Base-by-base conservation (phyloP, 2,797 vertebrate species). In the Danio choprae region DNA sequence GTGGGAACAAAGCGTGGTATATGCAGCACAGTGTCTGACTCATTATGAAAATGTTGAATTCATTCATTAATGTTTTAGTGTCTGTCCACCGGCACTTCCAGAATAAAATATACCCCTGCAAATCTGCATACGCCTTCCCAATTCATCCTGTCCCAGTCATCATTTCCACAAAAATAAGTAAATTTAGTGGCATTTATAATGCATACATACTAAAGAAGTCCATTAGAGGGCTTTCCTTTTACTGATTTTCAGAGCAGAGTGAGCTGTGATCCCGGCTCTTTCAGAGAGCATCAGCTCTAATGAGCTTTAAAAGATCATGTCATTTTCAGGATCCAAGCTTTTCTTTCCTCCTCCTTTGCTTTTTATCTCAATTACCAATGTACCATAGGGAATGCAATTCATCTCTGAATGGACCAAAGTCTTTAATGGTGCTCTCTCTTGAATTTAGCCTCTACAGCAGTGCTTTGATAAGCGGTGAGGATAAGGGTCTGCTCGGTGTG, bases 111-210 rank as follows among this genome's bases (percentile, higher is more conserved):
- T 4, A 70, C 5, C 5, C 6, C 13, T 38, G 18, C 53, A 69
- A 50, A 69, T 59, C 44, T 10, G 48, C 18, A 4, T 40, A 60
- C 38, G 50, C 18, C 56, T 18, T 78, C 68, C 82, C 18, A 58
- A 5, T 20, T 79, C 75, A 83, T 85, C 50, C 71, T 77, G 68
- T 59, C 74, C 72, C 78, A 65, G 58, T 73, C 87, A 68, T 77
- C 85, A 83, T 86, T 85, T 85, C 75, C 81, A 79, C 72, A 83
- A 85, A 85, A 83, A 86, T 81, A 81, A 78, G 82, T 86, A 75
- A 64, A 84, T 88, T 90, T 90, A 89, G 84, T 84, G 40, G 72
- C 87, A 91, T 93, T 90, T 89, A 93, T 93, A 91, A 92, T 93
- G 90, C 87, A 92, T 90, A 88, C 88, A 80, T 88, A 90, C 89